Evolutionary conservation across 2,797 vertebrate genomes (phyloP).

Genomic region (Melanotaenia nigrans): DNA sequence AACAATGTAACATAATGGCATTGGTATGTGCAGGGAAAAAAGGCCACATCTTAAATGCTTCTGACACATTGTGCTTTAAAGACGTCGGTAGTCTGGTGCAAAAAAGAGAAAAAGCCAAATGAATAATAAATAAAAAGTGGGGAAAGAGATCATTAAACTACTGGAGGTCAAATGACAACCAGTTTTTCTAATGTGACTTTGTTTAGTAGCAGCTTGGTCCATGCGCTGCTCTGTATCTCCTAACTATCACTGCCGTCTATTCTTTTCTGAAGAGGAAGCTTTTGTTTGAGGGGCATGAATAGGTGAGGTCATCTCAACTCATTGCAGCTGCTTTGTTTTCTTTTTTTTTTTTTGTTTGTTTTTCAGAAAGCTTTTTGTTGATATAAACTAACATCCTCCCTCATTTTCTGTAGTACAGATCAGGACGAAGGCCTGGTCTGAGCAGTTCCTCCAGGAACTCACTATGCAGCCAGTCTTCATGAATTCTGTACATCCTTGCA

Average conservation of each 20-base stretch:
- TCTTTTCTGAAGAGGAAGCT: conserved; percentile 58
- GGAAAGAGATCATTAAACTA: conserved; percentile 87
- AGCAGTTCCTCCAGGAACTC: background rate
- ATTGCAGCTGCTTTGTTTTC: conserved; percentile 31
- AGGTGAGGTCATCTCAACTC: conserved; percentile 73
- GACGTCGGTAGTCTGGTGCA: conserved; percentile 89
- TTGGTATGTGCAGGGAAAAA: conserved; percentile 93
- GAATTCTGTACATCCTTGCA: background rate
- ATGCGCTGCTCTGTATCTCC: background rate
- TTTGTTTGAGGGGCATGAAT: conserved; percentile 66
- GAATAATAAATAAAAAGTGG: conserved; percentile 11
- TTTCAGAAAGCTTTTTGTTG: conserved; percentile 41
- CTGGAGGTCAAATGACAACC: conserved; percentile 85
- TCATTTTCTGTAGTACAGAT: conserved; percentile 19
- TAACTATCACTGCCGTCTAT: conserved; percentile 9
- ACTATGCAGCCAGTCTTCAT: background rate
- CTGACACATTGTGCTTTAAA: conserved; percentile 90
- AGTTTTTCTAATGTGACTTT: conserved; percentile 28
- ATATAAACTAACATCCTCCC: conserved; percentile 59
- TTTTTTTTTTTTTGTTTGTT: background rate
- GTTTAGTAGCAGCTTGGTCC: conserved; percentile 20
- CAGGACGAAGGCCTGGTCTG: conserved; percentile 14
- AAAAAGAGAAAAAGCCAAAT: conserved; percentile 59
- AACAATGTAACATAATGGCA: conserved; percentile 99
- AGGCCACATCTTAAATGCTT: conserved; percentile 94